Percentiles rank a stretch among this genome's conserved stretches.
phyloP scores from a whole-genome alignment of 2,797 vertebrate genomes.

The Takifugu rubripes region DNA sequence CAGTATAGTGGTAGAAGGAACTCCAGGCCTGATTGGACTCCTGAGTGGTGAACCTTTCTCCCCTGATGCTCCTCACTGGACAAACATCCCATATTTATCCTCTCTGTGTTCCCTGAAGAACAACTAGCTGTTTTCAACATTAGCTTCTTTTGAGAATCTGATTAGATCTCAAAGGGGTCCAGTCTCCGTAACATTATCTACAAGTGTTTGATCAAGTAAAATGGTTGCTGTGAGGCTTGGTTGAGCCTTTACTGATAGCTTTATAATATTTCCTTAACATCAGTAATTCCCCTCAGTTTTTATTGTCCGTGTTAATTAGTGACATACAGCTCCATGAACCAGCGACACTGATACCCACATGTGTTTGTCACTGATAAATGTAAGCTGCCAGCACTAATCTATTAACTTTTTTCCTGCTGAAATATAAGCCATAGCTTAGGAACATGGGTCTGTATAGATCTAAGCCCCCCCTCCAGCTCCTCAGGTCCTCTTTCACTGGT shows the following conservation, averaged over 20 bases:
- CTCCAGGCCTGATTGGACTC: slow-evolving; percentile 56
- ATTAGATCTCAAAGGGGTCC: slow-evolving; percentile 42
- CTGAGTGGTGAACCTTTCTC: slow-evolving; percentile 42
- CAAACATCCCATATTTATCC: slow-evolving; percentile 49
- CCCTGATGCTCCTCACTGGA: slow-evolving; percentile 44
- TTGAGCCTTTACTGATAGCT: no score
- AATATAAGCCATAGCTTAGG: slow-evolving; percentile 15
- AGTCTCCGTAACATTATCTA: slow-evolving; percentile 4
- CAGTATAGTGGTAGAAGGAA: slow-evolving; percentile 26
- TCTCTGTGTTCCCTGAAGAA: slow-evolving; percentile 27
- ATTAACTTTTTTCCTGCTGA: slow-evolving; percentile 4
- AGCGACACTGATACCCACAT: slow-evolving; percentile 4
- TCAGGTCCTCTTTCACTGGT: slow-evolving; percentile 30
- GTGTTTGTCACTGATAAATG: slow-evolving; percentile 16
- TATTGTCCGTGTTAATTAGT: slow-evolving; percentile 1
- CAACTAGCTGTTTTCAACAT: slow-evolving; percentile 34
- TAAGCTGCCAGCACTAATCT: slow-evolving; percentile 16
- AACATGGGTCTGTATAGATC: slow-evolving; percentile 14
- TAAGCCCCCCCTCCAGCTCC: background rate
- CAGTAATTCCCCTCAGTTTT: background rate
- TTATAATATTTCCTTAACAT: no score
- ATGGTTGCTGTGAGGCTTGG: slow-evolving; percentile 10
- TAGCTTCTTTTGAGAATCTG: slow-evolving; percentile 27
- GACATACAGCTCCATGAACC: background rate
- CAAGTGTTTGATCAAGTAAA: background rate